Evolutionary conservation across 2,113 vertebrate genomes (phyloP), one percentile per base, ranked within the genome.

Genomic region (Odocoileus virginianus): DNA sequence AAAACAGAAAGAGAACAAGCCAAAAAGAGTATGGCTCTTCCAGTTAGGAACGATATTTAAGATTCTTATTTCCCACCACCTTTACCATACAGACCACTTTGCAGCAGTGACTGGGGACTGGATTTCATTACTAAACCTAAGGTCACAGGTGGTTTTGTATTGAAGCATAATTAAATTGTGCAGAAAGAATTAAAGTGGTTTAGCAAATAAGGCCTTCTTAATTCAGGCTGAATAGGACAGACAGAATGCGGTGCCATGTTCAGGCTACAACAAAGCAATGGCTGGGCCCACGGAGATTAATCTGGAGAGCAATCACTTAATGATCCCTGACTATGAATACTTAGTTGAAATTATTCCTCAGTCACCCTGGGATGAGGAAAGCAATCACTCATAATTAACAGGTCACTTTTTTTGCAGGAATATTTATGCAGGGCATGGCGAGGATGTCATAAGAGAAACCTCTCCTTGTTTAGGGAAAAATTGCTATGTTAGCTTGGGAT

Each of bases 151-250:
- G 98, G 95, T 97, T 98, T 98, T 98, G 30, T 85, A 98, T 87
- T 15, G 33, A 97, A 98, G 91, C 74, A 85, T 99, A 99, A 99
- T 99, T 99, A 99, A 98, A 98, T 98, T 98, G 88, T 95, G 97
- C 89, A 96, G 95, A 98, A 98, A 50, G 54, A 98, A 98, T 99
- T 98, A 98, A 96, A 98, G 98, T 94, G 67, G 58, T 83, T 98
- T 95, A 97, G 97, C 74, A 98, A 98, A 98, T 96, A 95, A 97
- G 82, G 60, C 85, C 97, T 98, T 74, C 74, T 96, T 87, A 85
- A 83, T 98, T 60, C 40, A 82, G 91, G 58, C 89, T 94, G 98
- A 99, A 98, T 95, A 91, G 96, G 85, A 60, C 55, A 96, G 90
- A 98, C 93, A 98, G 97, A 97, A 98, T 98, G 98, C 97, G 67